Evolutionary conservation across 2,888 invertebrate species (phyloP).

Genomic region (Sinopyrophorus schimmeli): DNA sequence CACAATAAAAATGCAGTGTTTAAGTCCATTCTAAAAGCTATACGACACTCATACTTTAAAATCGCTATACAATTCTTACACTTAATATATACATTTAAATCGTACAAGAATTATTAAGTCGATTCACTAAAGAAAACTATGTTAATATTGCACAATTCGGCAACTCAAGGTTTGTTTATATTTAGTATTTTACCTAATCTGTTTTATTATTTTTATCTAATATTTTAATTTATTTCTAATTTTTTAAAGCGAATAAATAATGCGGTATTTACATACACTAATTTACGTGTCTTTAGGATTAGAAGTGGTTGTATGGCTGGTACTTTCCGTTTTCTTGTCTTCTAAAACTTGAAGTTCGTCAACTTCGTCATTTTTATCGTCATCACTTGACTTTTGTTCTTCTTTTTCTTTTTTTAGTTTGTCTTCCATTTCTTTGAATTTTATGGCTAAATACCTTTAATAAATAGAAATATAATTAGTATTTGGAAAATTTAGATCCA

Average conservation of each 20-base stretch:
- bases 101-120: no score
- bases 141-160: constrained; percentile 19
- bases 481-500: no score
- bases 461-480: constrained; percentile 9
- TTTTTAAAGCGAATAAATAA: no score
- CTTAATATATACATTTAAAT: no score
- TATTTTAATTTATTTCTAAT: not conserved
- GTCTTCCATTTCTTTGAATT: constrained; percentile 86
- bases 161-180: constrained; percentile 4
- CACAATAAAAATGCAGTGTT: no score
- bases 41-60: no score
- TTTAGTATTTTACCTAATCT: no score
- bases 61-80: no score
- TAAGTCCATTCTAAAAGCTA: no score
- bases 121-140: not conserved
- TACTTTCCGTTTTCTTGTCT: constrained; percentile 21
- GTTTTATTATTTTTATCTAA: no score
- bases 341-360: constrained; percentile 35
- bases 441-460: constrained; percentile 74
- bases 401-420: constrained; percentile 73
- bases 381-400: constrained; percentile 52
- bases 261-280: no score
- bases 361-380: constrained; percentile 36
- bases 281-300: no score
- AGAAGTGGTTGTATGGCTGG: constrained; percentile 1